phyloP scores from a whole-genome alignment of 2,797 vertebrate genomes.

The Sebastiscus tertius region DNA sequence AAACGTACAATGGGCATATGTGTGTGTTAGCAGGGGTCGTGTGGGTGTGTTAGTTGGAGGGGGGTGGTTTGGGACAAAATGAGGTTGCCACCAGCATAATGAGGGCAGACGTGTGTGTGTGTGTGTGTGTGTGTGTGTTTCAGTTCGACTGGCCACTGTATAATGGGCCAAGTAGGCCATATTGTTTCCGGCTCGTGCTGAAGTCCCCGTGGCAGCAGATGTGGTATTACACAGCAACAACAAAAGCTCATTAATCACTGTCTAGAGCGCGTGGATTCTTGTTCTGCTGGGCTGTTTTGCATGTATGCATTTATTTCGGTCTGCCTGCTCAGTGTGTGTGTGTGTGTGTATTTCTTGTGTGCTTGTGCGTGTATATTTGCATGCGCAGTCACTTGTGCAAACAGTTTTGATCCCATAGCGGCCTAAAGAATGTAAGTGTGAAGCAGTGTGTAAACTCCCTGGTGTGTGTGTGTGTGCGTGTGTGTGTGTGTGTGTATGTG shows the following conservation, averaged over 20 bases:
- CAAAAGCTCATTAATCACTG: slow-evolving; percentile 82
- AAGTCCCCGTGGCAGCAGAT: slow-evolving; percentile 79
- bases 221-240: slow-evolving; percentile 72
- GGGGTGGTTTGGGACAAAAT: slow-evolving; percentile 38
- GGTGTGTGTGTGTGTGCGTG: neutral
- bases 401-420: neutral
- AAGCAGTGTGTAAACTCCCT: slow-evolving; percentile 8
- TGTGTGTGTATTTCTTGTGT: neutral
- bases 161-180: slow-evolving; percentile 60
- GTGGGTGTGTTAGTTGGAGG: slow-evolving; percentile 5
- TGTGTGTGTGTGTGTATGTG: neutral
- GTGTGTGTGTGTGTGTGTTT: slow-evolving; percentile 41
- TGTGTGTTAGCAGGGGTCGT: slow-evolving; percentile 28
- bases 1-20: slow-evolving; percentile 43
- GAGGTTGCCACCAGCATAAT: slow-evolving; percentile 63
- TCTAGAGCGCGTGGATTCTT: slow-evolving; percentile 39
- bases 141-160: slow-evolving; percentile 42
- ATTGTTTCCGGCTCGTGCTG: slow-evolving; percentile 79
- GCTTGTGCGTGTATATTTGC: slow-evolving; percentile 8
- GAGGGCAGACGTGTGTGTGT: slow-evolving; percentile 40
- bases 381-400: slow-evolving; percentile 2
- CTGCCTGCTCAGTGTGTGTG: neutral
- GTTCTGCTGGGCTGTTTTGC: slow-evolving; percentile 33
- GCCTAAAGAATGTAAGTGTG: slow-evolving; percentile 6
- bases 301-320: slow-evolving; percentile 38